phyloP scores from a whole-genome alignment of 1,140 invertebrate species.

The Bombus ignitus region DNA sequence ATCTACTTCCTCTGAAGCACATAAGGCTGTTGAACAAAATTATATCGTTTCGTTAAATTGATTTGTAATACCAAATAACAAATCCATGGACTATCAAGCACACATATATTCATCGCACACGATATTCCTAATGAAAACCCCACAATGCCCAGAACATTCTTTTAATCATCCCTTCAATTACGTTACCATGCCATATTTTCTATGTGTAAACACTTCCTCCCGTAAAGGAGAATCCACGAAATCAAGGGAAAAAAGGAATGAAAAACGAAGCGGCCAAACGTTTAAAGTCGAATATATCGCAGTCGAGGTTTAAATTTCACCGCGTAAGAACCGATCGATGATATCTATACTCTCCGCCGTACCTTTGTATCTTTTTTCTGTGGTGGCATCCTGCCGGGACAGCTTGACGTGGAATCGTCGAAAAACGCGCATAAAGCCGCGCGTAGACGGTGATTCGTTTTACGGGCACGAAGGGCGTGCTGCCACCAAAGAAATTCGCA shows the following conservation, averaged over 20 bases:
- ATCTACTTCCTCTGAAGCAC: too few species aligned
- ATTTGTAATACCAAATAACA: too few species aligned
- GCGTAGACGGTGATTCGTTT: conserved; percentile 73
- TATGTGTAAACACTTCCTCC: too few species aligned
- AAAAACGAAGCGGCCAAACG: neutral
- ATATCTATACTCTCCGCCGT: neutral
- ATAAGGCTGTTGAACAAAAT: too few species aligned
- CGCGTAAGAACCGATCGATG: conserved; percentile 58
- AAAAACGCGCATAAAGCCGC: conserved; percentile 73
- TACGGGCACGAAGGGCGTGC: conserved; percentile 76
- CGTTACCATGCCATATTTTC: too few species aligned
- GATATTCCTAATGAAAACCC: too few species aligned
- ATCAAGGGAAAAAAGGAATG: too few species aligned
- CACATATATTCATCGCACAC: too few species aligned
- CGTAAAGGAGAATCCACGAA: neutral
- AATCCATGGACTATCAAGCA: too few species aligned
- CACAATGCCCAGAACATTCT: too few species aligned
- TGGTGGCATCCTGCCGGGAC: conserved; percentile 29
- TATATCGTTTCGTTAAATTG: too few species aligned
- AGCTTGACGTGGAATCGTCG: conserved; percentile 58
- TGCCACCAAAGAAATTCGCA: conserved; percentile 77
- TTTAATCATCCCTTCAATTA: too few species aligned
- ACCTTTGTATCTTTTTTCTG: conserved; percentile 11
- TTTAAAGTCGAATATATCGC: conserved; percentile 16
- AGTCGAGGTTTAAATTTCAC: conserved; percentile 40